These are phyloP conservation scores for Microctenopoma lineatum DNA, from an alignment of 2,797 vertebrate genomes.

Conservation along the genomic window DNA sequence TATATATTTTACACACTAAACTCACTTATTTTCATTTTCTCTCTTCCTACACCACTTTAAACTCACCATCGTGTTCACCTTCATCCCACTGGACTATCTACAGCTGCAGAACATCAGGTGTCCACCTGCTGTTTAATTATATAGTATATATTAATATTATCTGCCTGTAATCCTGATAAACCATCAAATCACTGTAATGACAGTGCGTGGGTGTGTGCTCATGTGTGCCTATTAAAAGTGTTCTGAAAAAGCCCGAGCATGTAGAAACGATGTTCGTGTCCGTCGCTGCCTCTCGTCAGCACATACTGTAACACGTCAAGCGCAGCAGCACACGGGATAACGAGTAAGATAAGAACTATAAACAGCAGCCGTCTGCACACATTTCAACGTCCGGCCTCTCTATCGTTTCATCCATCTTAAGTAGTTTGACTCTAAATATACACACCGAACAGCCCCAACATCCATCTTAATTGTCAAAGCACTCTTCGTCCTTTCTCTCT, in stretches of 20 bases:
- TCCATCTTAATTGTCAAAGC: constrained; percentile 70
- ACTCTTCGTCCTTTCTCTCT: constrained; percentile 51
- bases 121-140: constrained; percentile 25
- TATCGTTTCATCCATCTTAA: constrained; percentile 68
- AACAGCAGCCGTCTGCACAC: constrained; percentile 55
- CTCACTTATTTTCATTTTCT: not conserved
- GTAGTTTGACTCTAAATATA: constrained; percentile 70
- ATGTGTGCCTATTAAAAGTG: constrained; percentile 52
- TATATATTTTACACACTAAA: not conserved
- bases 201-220: constrained; percentile 54
- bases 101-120: constrained; percentile 9
- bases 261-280: constrained; percentile 65
- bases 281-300: constrained; percentile 59
- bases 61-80: not conserved
- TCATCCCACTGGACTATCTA: not conserved
- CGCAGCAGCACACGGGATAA: constrained; percentile 58
- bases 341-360: constrained; percentile 61
- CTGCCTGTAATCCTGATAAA: constrained; percentile 40
- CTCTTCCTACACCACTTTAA: not conserved
- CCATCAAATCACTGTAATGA: constrained; percentile 43
- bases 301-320: constrained; percentile 62
- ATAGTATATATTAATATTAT: constrained; percentile 10
- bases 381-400: constrained; percentile 47
- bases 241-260: constrained; percentile 61
- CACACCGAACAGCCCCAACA: constrained; percentile 58